A percentile compares a stretch with the other conserved stretches of the same genome.
Conservation (phyloP, 2,888 invertebrate species). For the Frankliniella intonsa region DNA sequence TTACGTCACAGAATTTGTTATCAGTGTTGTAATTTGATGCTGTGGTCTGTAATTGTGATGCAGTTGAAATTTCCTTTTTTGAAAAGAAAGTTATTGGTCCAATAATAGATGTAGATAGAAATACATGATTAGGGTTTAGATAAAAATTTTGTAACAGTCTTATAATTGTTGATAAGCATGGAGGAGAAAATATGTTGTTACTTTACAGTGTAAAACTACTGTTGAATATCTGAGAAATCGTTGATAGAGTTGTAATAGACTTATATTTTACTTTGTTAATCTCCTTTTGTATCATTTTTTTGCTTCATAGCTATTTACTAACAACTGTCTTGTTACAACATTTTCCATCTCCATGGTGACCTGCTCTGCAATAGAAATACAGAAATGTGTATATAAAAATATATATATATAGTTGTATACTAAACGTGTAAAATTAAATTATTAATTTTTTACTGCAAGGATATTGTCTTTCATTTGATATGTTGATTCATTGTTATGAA, state of each 20-base stretch:
- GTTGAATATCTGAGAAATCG: not conserved
- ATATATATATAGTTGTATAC: constrained; percentile 2
- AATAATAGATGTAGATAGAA: not conserved
- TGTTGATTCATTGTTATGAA: not conserved
- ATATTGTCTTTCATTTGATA: not conserved
- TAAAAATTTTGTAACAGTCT: not conserved
- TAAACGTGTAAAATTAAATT: not conserved
- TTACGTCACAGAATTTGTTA: not conserved
- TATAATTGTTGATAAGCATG: not conserved
- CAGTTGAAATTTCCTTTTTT: not conserved
- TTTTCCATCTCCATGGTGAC: not conserved
- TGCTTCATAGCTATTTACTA: not conserved
- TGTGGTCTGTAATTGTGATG: not conserved
- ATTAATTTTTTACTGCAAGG: constrained; percentile 4
- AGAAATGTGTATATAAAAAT: not conserved
- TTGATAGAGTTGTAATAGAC: not conserved
- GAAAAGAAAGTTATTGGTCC: not conserved
- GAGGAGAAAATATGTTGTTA: not conserved
- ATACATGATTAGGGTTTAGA: not conserved
- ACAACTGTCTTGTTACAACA: not conserved
- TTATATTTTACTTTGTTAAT: constrained; percentile 14
- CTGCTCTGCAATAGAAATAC: not conserved
- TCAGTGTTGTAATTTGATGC: too few species aligned
- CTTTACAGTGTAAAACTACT: not conserved
- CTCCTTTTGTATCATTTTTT: not conserved